These are phyloP conservation scores for Blastomussa wellsi DNA, from an alignment of 92 coral and sea anemone genomes.

Conservation along the genomic window DNA sequence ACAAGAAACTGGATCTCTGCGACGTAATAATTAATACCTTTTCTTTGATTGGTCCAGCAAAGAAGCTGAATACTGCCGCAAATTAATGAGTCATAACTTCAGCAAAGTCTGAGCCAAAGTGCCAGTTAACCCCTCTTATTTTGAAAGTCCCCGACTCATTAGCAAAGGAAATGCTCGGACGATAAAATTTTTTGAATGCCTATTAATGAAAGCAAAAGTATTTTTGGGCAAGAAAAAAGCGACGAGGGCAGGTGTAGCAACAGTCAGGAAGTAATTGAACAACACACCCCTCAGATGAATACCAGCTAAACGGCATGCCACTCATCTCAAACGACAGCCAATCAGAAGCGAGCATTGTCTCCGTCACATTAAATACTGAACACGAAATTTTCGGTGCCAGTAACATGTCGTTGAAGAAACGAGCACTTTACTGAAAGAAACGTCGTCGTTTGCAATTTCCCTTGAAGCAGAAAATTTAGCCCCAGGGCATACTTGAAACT, in stretches of 20 bases:
- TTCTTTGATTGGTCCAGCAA: slow-evolving; percentile 54
- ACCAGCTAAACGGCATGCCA: slow-evolving; percentile 13
- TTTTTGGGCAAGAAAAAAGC: slow-evolving; percentile 20
- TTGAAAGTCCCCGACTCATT: slow-evolving; percentile 40
- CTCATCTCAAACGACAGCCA: slow-evolving; percentile 15
- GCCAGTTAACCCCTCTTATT: slow-evolving; percentile 17
- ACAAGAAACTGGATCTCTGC: slow-evolving; percentile 60
- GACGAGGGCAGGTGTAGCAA: slow-evolving; percentile 24
- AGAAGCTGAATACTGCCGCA: slow-evolving; percentile 14
- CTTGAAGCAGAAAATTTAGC: slow-evolving; percentile 19
- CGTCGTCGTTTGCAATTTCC: slow-evolving; percentile 16
- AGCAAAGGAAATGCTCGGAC: slow-evolving; percentile 25
- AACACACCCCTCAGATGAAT: slow-evolving; percentile 10
- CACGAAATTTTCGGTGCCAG: slow-evolving; percentile 17
- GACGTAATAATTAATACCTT: slow-evolving; percentile 48
- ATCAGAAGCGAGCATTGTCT: slow-evolving; percentile 26
- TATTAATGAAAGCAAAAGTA: slow-evolving; percentile 8
- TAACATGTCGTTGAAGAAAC: slow-evolving; percentile 38
- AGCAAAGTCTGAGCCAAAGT: slow-evolving; percentile 5
- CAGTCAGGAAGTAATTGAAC: slow-evolving; percentile 26
- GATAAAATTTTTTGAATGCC: slow-evolving; percentile 43
- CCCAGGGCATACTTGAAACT: slow-evolving; percentile 24
- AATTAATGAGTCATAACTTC: slow-evolving; percentile 44
- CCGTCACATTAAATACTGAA: slow-evolving; percentile 30
- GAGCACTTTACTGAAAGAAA: slow-evolving; percentile 15